Evolutionary conservation across 2,113 vertebrate species (phyloP).

Genomic region (Salvelinus sp.): DNA sequence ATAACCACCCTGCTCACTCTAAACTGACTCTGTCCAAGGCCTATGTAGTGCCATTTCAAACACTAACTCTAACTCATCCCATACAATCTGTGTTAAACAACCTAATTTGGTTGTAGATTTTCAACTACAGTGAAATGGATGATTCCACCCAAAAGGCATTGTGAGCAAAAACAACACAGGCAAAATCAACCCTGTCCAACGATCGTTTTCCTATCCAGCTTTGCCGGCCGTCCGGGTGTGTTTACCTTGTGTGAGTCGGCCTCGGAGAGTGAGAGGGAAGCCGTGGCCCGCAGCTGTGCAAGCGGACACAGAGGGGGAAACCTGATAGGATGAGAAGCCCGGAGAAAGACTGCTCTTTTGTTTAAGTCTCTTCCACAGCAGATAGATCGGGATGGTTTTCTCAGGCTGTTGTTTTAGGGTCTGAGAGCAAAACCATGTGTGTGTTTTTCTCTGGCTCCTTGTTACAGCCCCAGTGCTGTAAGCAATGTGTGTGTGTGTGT

Average conservation of each 20-base stretch:
- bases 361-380: slow-evolving; percentile 28
- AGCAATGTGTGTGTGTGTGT: neutral
- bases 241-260: neutral
- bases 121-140: neutral
- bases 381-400: slow-evolving; percentile 32
- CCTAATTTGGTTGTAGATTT: too few species aligned
- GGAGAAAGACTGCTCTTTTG: slow-evolving; percentile 34
- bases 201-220: neutral
- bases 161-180: neutral
- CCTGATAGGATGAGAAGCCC: slow-evolving; percentile 37
- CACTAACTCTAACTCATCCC: neutral
- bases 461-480: neutral
- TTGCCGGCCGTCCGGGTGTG: neutral
- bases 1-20: slow-evolving; percentile 3
- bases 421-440: slow-evolving; percentile 39
- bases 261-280: neutral
- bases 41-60: neutral
- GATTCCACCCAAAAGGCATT: neutral
- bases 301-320: slow-evolving; percentile 27
- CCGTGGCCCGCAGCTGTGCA: slow-evolving; percentile 33
- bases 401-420: slow-evolving; percentile 41
- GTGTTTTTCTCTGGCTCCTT: slow-evolving; percentile 19
- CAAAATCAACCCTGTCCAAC: neutral
- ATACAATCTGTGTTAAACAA: neutral
- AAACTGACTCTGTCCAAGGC: neutral